Conservation (phyloP, 2,888 invertebrate genomes). For the Aromia moschata region DNA sequence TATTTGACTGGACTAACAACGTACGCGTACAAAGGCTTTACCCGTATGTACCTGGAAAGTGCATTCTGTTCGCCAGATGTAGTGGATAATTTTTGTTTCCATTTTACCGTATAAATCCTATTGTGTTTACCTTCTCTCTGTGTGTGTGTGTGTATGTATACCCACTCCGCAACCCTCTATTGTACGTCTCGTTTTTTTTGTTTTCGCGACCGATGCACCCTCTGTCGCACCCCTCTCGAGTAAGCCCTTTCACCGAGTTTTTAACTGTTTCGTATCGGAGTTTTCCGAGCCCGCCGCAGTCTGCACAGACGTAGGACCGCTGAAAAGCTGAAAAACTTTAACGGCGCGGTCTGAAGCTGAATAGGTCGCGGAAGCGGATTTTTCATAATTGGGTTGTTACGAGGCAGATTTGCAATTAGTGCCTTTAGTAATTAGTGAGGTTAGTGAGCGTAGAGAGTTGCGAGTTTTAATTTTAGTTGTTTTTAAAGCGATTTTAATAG, state of each 20-base stretch:
- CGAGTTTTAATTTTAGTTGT: not conserved
- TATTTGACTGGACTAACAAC: no score
- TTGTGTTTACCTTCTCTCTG: slow-evolving; percentile 23
- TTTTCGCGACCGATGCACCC: slow-evolving; percentile 18
- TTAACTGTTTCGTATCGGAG: slow-evolving; percentile 5
- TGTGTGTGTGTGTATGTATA: no score
- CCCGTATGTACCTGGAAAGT: not conserved
- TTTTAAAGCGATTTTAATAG: no score
- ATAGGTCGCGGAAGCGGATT: not conserved
- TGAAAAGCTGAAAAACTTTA: not conserved
- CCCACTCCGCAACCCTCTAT: slow-evolving; percentile 7
- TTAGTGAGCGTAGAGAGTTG: not conserved
- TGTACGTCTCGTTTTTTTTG: slow-evolving; percentile 21
- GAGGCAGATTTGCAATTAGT: not conserved
- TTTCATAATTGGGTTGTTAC: not conserved
- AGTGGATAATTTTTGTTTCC: slow-evolving; percentile 20
- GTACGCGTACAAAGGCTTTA: not conserved
- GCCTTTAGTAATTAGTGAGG: no score
- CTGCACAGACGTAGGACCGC: not conserved
- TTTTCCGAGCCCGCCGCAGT: slow-evolving; percentile 6
- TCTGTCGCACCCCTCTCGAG: slow-evolving; percentile 16
- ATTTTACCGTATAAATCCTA: slow-evolving; percentile 2
- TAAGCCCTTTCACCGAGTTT: slow-evolving; percentile 21
- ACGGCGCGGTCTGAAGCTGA: not conserved
- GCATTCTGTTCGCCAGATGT: slow-evolving; percentile 16